phyloP scores from a whole-genome alignment of 2,113 vertebrate genomes.

The Saccopteryx bilineata region DNA sequence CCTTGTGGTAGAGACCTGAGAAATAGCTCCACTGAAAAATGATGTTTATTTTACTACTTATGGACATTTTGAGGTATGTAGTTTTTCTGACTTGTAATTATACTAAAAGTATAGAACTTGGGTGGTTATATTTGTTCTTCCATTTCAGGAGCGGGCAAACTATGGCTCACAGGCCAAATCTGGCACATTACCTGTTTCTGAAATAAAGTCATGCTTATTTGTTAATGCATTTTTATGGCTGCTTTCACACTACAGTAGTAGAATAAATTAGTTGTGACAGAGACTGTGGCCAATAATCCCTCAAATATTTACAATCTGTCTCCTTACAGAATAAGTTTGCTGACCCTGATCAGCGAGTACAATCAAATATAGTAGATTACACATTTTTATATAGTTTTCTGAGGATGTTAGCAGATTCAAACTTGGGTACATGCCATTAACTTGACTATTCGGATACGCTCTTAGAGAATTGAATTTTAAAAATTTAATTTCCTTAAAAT shows the following conservation, averaged over 20 bases:
- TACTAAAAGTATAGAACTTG: background rate
- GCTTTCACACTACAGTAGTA: background rate
- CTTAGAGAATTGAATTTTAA: background rate
- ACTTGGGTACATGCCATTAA: background rate
- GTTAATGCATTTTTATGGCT: background rate
- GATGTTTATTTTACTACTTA: background rate
- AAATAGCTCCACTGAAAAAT: background rate
- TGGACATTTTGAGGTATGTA: background rate
- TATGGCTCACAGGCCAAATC: background rate
- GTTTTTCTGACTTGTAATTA: background rate
- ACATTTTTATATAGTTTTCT: background rate
- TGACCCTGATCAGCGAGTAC: background rate
- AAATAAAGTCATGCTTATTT: slow-evolving; percentile 35
- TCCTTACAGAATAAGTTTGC: background rate
- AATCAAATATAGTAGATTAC: background rate
- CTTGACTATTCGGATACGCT: slow-evolving; percentile 16
- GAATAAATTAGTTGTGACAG: background rate
- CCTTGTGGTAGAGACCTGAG: background rate
- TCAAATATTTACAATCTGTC: slow-evolving; percentile 36
- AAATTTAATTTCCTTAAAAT: background rate
- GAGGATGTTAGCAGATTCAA: slow-evolving; percentile 23
- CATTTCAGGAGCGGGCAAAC: background rate
- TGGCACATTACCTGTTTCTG: background rate
- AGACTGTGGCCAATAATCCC: background rate
- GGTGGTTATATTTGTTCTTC: background rate